phyloP scores from a whole-genome alignment of 2,113 vertebrate genomes.

The Arvicanthis niloticus region DNA sequence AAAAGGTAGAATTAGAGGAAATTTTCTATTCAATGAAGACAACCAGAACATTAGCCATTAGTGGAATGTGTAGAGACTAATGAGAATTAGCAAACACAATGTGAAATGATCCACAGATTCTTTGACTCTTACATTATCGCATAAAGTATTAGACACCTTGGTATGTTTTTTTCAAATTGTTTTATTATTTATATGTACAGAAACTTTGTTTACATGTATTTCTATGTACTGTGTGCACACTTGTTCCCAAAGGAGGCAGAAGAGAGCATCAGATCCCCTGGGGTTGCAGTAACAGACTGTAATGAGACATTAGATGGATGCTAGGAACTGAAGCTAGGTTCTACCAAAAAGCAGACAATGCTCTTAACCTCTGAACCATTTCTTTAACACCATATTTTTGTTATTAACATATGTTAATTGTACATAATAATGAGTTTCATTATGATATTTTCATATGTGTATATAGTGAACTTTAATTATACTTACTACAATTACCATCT shows the following conservation, averaged over 20 bases:
- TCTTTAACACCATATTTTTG: background rate
- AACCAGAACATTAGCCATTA: background rate
- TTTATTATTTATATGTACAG: background rate
- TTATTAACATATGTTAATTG: background rate
- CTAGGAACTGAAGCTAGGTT: background rate
- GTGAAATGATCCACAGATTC: background rate
- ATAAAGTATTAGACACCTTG: background rate
- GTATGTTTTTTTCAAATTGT: background rate
- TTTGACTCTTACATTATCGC: background rate
- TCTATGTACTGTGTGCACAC: background rate
- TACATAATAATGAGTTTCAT: background rate
- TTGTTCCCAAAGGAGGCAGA: background rate
- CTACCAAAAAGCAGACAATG: background rate
- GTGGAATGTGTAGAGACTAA: background rate
- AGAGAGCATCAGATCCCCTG: background rate
- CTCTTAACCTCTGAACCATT: background rate
- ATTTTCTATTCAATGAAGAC: background rate
- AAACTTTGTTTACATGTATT: background rate
- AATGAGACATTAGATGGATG: background rate
- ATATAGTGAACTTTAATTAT: background rate
- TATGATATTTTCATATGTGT: background rate
- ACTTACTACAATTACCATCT: background rate
- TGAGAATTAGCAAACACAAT: background rate
- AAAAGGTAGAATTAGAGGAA: background rate
- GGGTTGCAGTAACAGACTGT: too few species aligned